Evolutionary conservation across 1,140 invertebrate genomes (phyloP), one percentile per base, ranked within the genome.

Genomic region (Hesperophylax magnus): DNA sequence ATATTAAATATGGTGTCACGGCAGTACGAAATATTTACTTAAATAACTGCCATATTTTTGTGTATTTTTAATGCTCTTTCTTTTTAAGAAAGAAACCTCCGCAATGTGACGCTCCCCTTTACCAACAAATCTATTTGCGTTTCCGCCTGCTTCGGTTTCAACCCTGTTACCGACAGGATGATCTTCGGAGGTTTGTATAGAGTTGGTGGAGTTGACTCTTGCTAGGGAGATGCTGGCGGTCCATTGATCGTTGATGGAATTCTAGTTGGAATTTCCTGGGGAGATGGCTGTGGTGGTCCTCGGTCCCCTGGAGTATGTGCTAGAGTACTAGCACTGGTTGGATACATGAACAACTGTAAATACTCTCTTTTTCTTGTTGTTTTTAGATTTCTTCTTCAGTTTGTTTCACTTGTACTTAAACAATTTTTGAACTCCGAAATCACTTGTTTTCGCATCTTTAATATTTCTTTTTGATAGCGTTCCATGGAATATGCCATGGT

Each of bases 261-360:
- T 27, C 86, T 95, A 53, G 91, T 93, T 72, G 95, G 95, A 11
- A 93, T 93, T 0, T 95, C 94, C 15, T 96, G 94, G 93, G 94
- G 95, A 24, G 91, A 90, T 78, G 92, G 92, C 6, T 96, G 95
- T 84, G 95, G 92, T 2, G 86, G 90, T 65, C 89, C 92, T 0
- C 85, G 86, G 1, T 91, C 92, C 84, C 95, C 95, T 0, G 95
- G 95, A 14, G 93, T 96, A 78, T 95, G 94, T 85, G 92, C 93
- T 1, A 91, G 94, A 56, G 92, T 96, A 14, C 85, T 92, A 1
- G 87, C 89, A 58, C 93, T 93, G 85, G 88, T 58, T 96, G 93
- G 93, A 92, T 93, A 78, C 83, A 84, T 3, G 82, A 85, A 34
- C 86, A 65, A 1, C n/a, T 78, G 31, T 27, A 75, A 74, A 56